phyloP scores from a whole-genome alignment of 1,140 invertebrate species.

The Lysiphlebus fabarum region DNA sequence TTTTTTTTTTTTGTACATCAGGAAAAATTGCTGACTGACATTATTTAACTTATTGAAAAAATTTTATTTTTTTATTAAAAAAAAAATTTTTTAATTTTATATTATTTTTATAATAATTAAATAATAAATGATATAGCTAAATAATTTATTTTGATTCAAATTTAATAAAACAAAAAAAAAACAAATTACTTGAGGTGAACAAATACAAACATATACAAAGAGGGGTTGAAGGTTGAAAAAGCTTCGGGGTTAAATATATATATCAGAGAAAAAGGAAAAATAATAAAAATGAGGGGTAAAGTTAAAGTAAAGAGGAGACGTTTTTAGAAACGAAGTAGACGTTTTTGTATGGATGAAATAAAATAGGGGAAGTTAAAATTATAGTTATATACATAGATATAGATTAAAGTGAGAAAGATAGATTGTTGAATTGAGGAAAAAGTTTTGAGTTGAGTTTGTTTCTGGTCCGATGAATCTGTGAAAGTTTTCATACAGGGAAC shows the following conservation, averaged over 20 bases:
- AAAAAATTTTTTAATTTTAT: no score
- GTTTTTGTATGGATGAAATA: background rate
- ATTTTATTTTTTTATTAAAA: no score
- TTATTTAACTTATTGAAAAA: no score
- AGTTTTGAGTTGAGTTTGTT: conserved; percentile 21
- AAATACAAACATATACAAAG: no score
- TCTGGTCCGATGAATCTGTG: conserved; percentile 16
- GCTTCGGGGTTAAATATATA: background rate
- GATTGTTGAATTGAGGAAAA: conserved; percentile 17
- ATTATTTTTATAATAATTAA: no score
- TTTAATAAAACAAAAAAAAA: no score
- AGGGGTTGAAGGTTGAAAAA: no score
- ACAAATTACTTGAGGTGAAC: no score
- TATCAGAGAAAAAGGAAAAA: conserved; percentile 9
- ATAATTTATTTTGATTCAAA: no score
- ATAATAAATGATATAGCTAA: no score
- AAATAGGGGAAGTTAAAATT: conserved; percentile 1
- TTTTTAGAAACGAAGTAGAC: conserved; percentile 8
- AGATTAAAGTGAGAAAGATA: conserved; percentile 4
- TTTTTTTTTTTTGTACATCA: conserved; percentile 1
- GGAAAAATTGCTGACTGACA: no score
- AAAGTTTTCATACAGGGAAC: conserved; percentile 15
- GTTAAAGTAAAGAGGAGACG: conserved; percentile 1
- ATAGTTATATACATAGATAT: no score
- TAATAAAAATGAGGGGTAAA: conserved; percentile 9